Conservation (phyloP, 1,140 invertebrate genomes). For the Drosophila malerkotliana region DNA sequence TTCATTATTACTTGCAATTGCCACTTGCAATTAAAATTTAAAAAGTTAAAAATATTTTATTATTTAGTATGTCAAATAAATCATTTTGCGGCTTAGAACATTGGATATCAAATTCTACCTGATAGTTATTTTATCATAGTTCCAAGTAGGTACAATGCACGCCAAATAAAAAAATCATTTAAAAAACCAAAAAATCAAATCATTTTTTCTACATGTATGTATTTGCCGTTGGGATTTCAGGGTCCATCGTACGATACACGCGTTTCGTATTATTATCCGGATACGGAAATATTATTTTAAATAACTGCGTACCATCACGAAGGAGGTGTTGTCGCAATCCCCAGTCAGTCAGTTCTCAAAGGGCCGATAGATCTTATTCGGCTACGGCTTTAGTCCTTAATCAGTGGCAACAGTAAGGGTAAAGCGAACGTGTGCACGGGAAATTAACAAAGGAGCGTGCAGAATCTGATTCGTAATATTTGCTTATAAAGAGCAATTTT, state of each 20-base stretch:
- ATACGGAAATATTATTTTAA: constrained; percentile 81
- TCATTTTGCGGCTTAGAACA: no score
- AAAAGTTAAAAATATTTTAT: no score
- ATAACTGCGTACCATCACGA: constrained; percentile 60
- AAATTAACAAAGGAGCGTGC: constrained; percentile 78
- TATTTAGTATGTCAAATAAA: no score
- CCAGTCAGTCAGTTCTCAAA: constrained; percentile 3
- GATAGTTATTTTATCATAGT: no score
- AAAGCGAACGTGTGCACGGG: constrained; percentile 73
- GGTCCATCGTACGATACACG: constrained; percentile 32
- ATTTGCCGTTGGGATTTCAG: no score
- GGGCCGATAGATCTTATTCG: constrained; percentile 23
- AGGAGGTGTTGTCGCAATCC: constrained; percentile 19
- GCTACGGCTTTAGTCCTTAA: constrained; percentile 19
- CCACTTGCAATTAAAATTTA: no score
- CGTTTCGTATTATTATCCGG: constrained; percentile 75
- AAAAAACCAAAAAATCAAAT: no score
- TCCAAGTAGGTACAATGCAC: no score
- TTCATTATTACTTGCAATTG: no score
- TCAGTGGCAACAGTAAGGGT: constrained; percentile 22
- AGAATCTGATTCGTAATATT: constrained; percentile 71
- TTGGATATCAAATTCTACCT: no score
- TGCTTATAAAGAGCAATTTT: constrained; percentile 52
- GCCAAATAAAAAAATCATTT: no score
- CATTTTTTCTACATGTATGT: no score